These are phyloP conservation scores for Crenuchus spilurus DNA, from an alignment of 2,797 vertebrate species.

Conservation along the genomic window DNA sequence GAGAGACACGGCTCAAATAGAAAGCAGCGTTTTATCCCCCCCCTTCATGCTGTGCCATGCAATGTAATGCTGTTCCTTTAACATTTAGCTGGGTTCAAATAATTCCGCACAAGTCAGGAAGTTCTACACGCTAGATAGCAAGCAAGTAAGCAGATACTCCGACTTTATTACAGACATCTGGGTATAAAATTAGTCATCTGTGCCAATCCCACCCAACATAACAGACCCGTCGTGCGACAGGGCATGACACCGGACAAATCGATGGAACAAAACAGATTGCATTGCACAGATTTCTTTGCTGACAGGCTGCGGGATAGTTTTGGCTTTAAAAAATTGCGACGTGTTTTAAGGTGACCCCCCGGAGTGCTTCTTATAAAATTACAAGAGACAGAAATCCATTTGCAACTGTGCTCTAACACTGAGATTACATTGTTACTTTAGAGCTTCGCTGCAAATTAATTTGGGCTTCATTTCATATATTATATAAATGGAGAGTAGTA, in stretches of 20 bases:
- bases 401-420: conserved; percentile 81
- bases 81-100: conserved; percentile 78
- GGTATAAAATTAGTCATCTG: conserved; percentile 85
- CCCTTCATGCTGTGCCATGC: conserved; percentile 62
- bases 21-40: conserved; percentile 74
- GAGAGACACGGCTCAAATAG: conserved; percentile 63
- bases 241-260: conserved; percentile 78
- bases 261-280: conserved; percentile 84
- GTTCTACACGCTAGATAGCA: conserved; percentile 73
- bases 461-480: conserved; percentile 83
- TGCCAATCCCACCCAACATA: conserved; percentile 79
- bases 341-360: conserved; percentile 85
- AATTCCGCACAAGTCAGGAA: conserved; percentile 76
- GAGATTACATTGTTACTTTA: conserved; percentile 87
- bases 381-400: conserved; percentile 87
- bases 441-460: conserved; percentile 82
- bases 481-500: conserved; percentile 82
- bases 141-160: conserved; percentile 81
- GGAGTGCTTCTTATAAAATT: conserved; percentile 82
- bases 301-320: conserved; percentile 79
- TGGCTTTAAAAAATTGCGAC: conserved; percentile 83
- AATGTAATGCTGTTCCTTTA: conserved; percentile 74
- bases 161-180: conserved; percentile 84
- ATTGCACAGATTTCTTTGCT: conserved; percentile 79
- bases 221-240: conserved; percentile 78